Conservation (phyloP, 2,888 invertebrate species). For the Eupsilia transversa region DNA sequence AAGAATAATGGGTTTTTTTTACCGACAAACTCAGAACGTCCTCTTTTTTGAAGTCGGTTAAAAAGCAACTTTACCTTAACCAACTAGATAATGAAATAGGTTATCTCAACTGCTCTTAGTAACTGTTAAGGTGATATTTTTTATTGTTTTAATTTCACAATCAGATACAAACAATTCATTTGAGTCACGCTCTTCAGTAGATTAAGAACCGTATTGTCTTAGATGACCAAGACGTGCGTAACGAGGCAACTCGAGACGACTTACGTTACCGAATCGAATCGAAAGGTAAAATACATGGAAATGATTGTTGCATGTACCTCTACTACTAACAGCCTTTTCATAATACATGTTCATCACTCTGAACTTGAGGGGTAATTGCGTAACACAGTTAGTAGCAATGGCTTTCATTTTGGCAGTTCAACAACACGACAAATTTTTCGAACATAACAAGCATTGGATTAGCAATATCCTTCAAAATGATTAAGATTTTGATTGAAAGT, state of each 20-base stretch:
- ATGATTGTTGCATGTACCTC: background rate
- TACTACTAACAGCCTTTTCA: background rate
- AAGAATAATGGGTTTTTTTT: too few relatives aligned
- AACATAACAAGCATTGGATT: too few relatives aligned
- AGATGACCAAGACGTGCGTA: slow-evolving; percentile 17
- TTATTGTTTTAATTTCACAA: slow-evolving; percentile 34
- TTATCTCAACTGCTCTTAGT: slow-evolving; percentile 3
- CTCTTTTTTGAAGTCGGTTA: too few relatives aligned
- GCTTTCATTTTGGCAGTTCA: too few relatives aligned
- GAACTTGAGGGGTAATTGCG: background rate
- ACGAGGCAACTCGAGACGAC: background rate
- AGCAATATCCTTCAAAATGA: too few relatives aligned
- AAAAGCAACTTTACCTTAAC: background rate
- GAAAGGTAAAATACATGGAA: background rate
- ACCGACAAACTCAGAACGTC: too few relatives aligned
- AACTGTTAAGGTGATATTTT: background rate
- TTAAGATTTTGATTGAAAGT: too few relatives aligned
- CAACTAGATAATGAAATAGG: slow-evolving; percentile 6
- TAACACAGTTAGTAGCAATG: too few relatives aligned
- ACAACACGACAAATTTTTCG: too few relatives aligned
- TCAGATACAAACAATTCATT: slow-evolving; percentile 9
- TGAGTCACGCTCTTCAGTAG: slow-evolving; percentile 1
- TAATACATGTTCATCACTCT: background rate
- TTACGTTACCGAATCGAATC: slow-evolving; percentile 18
- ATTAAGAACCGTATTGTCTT: slow-evolving; percentile 33